Percentiles rank a stretch among this genome's conserved stretches.
Conservation (phyloP, 2,113 vertebrate genomes). For the Gambusia holbrooki region DNA sequence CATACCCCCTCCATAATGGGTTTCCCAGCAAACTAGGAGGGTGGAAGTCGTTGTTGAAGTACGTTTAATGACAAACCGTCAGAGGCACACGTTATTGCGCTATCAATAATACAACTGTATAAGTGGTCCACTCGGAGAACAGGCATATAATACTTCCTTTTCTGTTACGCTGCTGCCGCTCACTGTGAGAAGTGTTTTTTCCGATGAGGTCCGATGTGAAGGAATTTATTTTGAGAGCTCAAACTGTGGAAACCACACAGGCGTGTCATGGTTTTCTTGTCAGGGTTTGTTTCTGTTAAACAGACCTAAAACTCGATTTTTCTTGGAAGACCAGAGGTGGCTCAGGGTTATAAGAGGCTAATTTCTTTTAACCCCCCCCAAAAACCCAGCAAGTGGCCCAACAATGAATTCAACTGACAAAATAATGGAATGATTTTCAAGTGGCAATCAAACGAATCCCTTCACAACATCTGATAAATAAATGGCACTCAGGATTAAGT, state of each 20-base stretch:
- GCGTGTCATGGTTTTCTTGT: slow-evolving; percentile 71
- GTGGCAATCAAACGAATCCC: background rate
- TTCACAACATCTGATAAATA: background rate
- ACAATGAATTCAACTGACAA: background rate
- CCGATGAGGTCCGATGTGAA: slow-evolving; percentile 64
- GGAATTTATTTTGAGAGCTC: slow-evolving; percentile 64
- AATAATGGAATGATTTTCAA: background rate
- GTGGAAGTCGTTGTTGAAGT: slow-evolving; percentile 70
- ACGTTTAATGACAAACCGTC: slow-evolving; percentile 72
- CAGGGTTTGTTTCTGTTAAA: slow-evolving; percentile 67
- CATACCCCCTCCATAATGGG: slow-evolving; percentile 70
- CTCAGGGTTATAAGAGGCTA: background rate
- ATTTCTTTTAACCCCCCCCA: background rate
- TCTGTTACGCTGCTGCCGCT: slow-evolving; percentile 61
- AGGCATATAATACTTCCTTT: slow-evolving; percentile 77
- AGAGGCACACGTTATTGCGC: slow-evolving; percentile 73
- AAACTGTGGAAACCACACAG: slow-evolving; percentile 59
- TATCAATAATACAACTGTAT: slow-evolving; percentile 78
- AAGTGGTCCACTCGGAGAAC: slow-evolving; percentile 76
- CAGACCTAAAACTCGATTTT: slow-evolving; percentile 67
- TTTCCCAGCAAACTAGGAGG: slow-evolving; percentile 71
- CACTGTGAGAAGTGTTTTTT: slow-evolving; percentile 64
- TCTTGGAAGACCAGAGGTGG: slow-evolving; percentile 63
- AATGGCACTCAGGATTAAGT: background rate
- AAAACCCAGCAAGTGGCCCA: too few species aligned